Base-by-base conservation (phyloP, 2,797 vertebrate genomes). In the Dromococcyx pavoninus region DNA sequence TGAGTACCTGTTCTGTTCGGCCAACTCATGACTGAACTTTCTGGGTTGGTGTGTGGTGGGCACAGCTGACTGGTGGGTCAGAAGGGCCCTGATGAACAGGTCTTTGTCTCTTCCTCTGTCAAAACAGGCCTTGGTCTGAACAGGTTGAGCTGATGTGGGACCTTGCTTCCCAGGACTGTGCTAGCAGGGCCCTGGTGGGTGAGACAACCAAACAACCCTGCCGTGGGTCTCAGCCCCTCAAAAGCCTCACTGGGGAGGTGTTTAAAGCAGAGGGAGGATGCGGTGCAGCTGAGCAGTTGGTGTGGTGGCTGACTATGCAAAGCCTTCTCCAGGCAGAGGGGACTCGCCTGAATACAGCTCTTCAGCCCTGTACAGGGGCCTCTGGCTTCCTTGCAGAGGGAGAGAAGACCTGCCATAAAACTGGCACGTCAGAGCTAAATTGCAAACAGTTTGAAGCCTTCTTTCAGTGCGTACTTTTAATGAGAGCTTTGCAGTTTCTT, bases 261-360 rank as follows among this genome's bases (percentile, higher is more conserved):
- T 35, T 53, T 11, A 15, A 33, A 32, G 72, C 60, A 4, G 56
- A 23, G 24, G 57, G 24, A 37, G 48, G 23, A 5, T 14, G 57
- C 37, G 43, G 32, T 21, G 7, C 11, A 15, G 46, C 33, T 13
- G 53, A 7, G 44, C 30, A 0, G 14, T 16, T 0, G 1, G 3
- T 1, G 3, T 4, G 30, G 13, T 13, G 80, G 41, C 54, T 64
- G n/a, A 2, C 58, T 9, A 48, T 33, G 66, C 35, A 22, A 28
- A 44, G n/a, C 48, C 19, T n/a, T 33, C 56, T 4, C 41, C 21
- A 3, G 32, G 56, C 17, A 8, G 39, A 11, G n/a, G 11, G 6
- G 2, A 23, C 0, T 1, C 11, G 19, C 27, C 39, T 13, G 25
- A 5, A 3, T 12, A 0, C 0, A 0, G 15, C 58, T n/a, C 48